Percentiles rank a stretch among this genome's conserved stretches.
These are phyloP conservation scores for Boleophthalmus pectinirostris DNA, from an alignment of 2,113 vertebrate species.

Conservation along the genomic window DNA sequence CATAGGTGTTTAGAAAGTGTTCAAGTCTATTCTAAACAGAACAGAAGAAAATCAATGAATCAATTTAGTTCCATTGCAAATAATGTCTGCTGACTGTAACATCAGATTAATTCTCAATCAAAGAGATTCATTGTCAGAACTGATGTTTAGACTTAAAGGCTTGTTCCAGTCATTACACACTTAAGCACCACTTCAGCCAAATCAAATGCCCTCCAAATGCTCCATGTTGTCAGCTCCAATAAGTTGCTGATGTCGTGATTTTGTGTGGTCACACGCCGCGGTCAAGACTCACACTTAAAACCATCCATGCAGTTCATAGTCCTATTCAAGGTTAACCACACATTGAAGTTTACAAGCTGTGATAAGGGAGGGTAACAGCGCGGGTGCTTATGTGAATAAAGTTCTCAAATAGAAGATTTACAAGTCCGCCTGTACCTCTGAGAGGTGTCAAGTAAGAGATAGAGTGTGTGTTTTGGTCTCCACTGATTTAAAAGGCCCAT, in stretches of 20 bases:
- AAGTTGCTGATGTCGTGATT: conserved; percentile 27
- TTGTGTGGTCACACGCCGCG: conserved; percentile 35
- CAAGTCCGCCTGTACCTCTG: conserved; percentile 46
- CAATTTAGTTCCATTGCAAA: background rate
- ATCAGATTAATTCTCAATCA: background rate
- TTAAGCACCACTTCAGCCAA: conserved; percentile 19
- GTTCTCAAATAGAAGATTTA: conserved; percentile 63
- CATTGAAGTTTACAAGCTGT: conserved; percentile 72
- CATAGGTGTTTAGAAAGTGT: background rate
- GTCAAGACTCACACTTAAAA: conserved; percentile 31
- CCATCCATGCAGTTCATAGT: conserved; percentile 51
- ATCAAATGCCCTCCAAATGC: conserved; percentile 16
- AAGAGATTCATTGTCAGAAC: conserved; percentile 11
- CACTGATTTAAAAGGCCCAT: conserved; percentile 5
- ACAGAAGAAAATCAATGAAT: background rate
- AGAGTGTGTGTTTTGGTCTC: conserved; percentile 1
- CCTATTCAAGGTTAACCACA: conserved; percentile 62
- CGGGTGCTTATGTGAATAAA: conserved; percentile 61
- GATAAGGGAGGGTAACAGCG: conserved; percentile 56
- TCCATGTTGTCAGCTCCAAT: conserved; percentile 30
- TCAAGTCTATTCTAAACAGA: background rate
- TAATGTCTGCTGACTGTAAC: background rate
- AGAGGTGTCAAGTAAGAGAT: conserved; percentile 62
- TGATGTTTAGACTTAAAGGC: conserved; percentile 7
- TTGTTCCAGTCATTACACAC: conserved; percentile 29